Evolutionary conservation across 2,888 invertebrate species (phyloP), one percentile per base, ranked within the genome.

Genomic region (Papilio elwesi): DNA sequence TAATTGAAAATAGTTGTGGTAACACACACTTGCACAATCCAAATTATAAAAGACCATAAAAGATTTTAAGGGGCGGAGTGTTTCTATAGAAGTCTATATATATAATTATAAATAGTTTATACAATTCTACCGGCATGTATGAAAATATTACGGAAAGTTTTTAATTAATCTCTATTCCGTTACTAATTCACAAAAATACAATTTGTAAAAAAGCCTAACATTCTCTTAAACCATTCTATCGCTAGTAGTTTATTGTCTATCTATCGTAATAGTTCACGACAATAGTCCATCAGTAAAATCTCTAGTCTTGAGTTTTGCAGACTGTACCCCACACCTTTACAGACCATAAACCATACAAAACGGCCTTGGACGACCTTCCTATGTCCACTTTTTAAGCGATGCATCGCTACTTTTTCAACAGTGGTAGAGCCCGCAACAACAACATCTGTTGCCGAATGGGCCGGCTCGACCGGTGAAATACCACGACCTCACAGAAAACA

Each of bases 1-100:
- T 82, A 85, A 85, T 80, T 79, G 81, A 83, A 84, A 85, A 65
- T 57, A 73, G 63, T 71, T 68, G 55, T 43, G 67, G 52, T 36
- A 59, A 68, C 62, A 49, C 71, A 62, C 52, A 62, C 38, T 51
- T 59, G 38, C 26, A 26, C 49, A 63, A 9, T 64, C 36, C 6
- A 16, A 55, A 48, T 63, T 63, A 43, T 47, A 43, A 64, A 64
- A 15, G 47, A 70, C 49, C 57, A 15, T 43, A 43, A n/a, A 62
- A 43, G 38, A 15, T 62, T 62, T 62, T n/a, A 15, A 49, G 36
- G 6, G 5, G 15, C 0, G 9, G 38, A 3, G n/a, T 36, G 13
- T n/a, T 57, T 6, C 8, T 57, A 36, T 3, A 13, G 12, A 59
- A 4, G n/a, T 38, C 2, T 43, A 10, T n/a, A 15, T 43, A 43